A percentile compares a stretch with the other conserved stretches of the same genome.
These are phyloP conservation scores for Anastrepha obliqua DNA, from an alignment of 1,140 invertebrate species.

Conservation along the genomic window DNA sequence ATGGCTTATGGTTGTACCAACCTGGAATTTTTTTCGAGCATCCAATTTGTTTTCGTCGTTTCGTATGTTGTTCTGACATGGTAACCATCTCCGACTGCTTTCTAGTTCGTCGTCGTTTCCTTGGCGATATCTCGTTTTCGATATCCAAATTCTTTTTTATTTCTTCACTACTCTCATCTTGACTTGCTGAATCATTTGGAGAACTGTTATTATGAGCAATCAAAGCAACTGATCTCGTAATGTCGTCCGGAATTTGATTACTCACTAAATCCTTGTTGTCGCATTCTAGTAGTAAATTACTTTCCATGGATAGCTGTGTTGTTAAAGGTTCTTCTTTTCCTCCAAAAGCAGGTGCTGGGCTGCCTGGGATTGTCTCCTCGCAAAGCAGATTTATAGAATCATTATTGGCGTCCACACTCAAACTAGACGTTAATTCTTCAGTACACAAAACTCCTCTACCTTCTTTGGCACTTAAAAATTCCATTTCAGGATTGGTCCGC, in stretches of 20 bases:
- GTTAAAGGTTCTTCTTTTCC: conserved; percentile 71
- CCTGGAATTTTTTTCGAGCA: conserved; percentile 66
- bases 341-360: conserved; percentile 81
- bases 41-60: conserved; percentile 62
- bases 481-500: neutral
- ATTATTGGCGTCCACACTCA: conserved; percentile 63
- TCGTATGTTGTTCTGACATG: conserved; percentile 58
- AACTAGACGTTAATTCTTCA: conserved; percentile 19
- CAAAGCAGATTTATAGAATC: conserved; percentile 83
- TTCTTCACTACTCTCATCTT: conserved; percentile 71
- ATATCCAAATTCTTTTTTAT: conserved; percentile 62
- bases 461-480: neutral
- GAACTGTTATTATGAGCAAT: conserved; percentile 63
- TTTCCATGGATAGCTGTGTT: conserved; percentile 3
- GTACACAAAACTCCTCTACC: neutral
- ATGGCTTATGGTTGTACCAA: conserved; percentile 59
- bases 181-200: conserved; percentile 69
- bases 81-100: conserved; percentile 73
- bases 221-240: neutral
- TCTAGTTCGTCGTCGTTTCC: conserved; percentile 76
- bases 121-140: conserved; percentile 68
- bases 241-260: conserved; percentile 15
- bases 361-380: conserved; percentile 91
- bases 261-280: neutral
- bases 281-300: neutral